Evolutionary conservation across 2,888 invertebrate species (phyloP).

Genomic region (Eurytoma californica): DNA sequence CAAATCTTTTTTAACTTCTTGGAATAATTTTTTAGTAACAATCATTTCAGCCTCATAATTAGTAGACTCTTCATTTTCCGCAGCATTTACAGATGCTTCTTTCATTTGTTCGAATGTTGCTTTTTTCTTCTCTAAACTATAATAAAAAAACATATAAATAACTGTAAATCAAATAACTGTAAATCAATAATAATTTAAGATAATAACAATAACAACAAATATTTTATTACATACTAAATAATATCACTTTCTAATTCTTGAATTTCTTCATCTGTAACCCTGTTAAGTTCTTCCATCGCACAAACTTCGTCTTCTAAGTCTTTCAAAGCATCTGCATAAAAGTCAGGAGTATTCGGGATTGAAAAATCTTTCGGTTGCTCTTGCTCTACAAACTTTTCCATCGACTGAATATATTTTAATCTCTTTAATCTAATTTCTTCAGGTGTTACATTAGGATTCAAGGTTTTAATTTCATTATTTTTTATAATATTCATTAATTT

Average conservation of each 20-base stretch:
- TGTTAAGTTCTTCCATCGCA: constrained; percentile 51
- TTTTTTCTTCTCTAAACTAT: constrained; percentile 64
- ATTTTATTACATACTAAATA: constrained; percentile 59
- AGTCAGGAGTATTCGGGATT: constrained; percentile 62
- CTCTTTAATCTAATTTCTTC: constrained; percentile 61
- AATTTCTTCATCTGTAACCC: constrained; percentile 53
- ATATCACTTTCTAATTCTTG: constrained; percentile 60
- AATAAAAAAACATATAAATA: constrained; percentile 24
- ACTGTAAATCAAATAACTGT: not conserved
- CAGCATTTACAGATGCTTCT: constrained; percentile 58
- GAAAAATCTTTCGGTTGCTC: constrained; percentile 62
- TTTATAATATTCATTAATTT: constrained; percentile 54
- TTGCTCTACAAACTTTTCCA: constrained; percentile 57
- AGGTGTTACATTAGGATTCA: constrained; percentile 40
- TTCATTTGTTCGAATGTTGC: constrained; percentile 64
- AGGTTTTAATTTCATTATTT: constrained; percentile 58
- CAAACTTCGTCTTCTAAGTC: constrained; percentile 60
- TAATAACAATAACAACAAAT: constrained; percentile 2
- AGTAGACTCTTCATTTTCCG: constrained; percentile 55
- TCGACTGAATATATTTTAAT: constrained; percentile 54
- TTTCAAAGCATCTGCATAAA: constrained; percentile 56
- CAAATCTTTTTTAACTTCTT: constrained; percentile 63
- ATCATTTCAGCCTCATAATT: constrained; percentile 60
- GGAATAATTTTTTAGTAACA: constrained; percentile 60
- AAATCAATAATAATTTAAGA: too few species aligned